These are phyloP conservation scores for Athene noctua DNA, from an alignment of 2,113 vertebrate genomes.

Conservation along the genomic window DNA sequence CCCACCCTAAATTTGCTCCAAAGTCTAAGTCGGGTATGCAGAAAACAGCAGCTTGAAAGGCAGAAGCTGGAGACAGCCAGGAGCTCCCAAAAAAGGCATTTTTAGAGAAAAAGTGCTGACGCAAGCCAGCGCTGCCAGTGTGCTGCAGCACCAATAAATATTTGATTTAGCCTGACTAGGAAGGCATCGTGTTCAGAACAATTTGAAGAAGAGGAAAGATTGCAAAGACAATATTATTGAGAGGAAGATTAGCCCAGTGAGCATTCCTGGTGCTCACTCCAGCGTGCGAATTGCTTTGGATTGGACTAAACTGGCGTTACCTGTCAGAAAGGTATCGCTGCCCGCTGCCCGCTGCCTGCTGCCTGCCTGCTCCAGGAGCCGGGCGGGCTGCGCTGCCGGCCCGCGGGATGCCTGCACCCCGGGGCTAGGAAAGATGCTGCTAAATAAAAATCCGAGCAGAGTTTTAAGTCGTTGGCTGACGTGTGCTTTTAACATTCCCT, in stretches of 20 bases:
- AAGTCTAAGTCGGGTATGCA: neutral
- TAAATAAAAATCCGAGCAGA: neutral
- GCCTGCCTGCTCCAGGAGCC: neutral
- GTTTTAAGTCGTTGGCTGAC: accelerated
- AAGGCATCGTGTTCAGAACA: neutral
- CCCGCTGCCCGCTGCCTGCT: neutral
- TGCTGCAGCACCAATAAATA: constrained; percentile 11
- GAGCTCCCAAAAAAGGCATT: neutral
- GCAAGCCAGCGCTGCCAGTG: neutral
- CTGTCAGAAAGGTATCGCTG: neutral
- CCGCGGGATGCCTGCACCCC: neutral
- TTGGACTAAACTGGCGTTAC: neutral
- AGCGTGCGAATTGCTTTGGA: neutral
- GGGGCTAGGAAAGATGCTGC: neutral
- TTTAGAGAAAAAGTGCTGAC: neutral
- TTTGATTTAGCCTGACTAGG: neutral
- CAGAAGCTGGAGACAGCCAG: neutral
- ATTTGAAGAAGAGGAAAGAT: neutral
- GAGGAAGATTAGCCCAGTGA: neutral
- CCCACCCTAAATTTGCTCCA: neutral
- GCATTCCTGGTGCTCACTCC: neutral
- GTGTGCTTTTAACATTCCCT: neutral
- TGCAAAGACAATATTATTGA: accelerated
- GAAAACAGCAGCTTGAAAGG: neutral
- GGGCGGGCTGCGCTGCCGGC: neutral